Percentiles rank a stretch among this genome's conserved stretches.
Evolutionary conservation across 1,140 invertebrate genomes (phyloP).

Genomic region (Drosophila carrolli): DNA sequence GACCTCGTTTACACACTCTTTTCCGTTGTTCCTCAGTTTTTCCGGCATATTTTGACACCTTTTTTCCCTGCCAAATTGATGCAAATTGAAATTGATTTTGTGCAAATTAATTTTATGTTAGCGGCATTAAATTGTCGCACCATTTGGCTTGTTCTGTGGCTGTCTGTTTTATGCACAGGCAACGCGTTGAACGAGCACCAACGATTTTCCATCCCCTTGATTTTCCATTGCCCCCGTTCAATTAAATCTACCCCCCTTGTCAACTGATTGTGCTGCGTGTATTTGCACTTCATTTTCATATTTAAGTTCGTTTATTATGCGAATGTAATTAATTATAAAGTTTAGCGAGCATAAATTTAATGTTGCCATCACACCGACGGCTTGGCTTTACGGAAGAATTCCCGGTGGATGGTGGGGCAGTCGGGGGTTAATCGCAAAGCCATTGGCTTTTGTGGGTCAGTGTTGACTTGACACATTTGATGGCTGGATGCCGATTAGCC

Average conservation of each 20-base stretch:
- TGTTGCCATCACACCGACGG: constrained; percentile 44
- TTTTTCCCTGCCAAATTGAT: constrained; percentile 4
- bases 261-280: constrained; percentile 22
- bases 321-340: constrained; percentile 78
- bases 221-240: not conserved
- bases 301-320: constrained; percentile 82
- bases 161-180: constrained; percentile 16
- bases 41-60: constrained; percentile 24
- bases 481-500: constrained; percentile 40
- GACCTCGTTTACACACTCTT: constrained; percentile 1
- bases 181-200: constrained; percentile 12
- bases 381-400: constrained; percentile 3
- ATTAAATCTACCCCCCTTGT: constrained; percentile 10
- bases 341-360: constrained; percentile 67
- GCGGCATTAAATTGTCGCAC: constrained; percentile 49
- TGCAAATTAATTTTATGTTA: constrained; percentile 71
- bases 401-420: not conserved
- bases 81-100: constrained; percentile 75
- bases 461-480: constrained; percentile 46
- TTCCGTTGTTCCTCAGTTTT: constrained; percentile 10
- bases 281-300: constrained; percentile 79
- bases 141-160: constrained; percentile 1
- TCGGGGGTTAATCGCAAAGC: constrained; percentile 14
- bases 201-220: constrained; percentile 1
- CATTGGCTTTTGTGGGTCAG: constrained; percentile 34